A percentile compares a stretch with the other conserved stretches of the same genome.
Evolutionary conservation across 2,797 vertebrate genomes (phyloP).

Genomic region (Fundulus diaphanus): DNA sequence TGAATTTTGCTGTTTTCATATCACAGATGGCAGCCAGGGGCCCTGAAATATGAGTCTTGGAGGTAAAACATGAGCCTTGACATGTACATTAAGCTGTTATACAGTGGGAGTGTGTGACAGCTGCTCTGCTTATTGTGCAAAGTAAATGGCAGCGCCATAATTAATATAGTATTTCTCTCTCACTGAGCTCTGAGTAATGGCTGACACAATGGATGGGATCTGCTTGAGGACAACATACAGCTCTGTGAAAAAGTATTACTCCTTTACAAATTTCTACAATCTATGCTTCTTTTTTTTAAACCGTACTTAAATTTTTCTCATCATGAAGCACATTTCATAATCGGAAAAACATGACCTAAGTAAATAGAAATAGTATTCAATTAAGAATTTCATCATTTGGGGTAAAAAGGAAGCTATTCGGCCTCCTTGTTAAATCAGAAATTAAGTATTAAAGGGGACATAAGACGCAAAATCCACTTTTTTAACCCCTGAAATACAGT

Average conservation of each 20-base stretch:
- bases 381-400: too few species aligned
- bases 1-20: slow-evolving; percentile 23
- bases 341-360: too few species aligned
- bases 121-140: slow-evolving; percentile 32
- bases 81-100: slow-evolving; percentile 26
- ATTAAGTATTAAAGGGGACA: too few species aligned
- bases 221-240: not conserved
- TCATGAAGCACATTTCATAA: too few species aligned
- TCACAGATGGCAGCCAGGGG: slow-evolving; percentile 38
- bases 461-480: too few species aligned
- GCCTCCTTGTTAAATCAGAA: too few species aligned
- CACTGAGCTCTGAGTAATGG: not conserved
- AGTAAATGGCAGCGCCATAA: not conserved
- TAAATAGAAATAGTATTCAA: too few species aligned
- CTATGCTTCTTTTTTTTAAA: not conserved
- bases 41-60: slow-evolving; percentile 51
- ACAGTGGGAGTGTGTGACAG: slow-evolving; percentile 22
- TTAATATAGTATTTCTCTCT: slow-evolving; percentile 7
- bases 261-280: not conserved
- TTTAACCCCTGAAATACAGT: too few species aligned
- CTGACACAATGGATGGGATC: not conserved
- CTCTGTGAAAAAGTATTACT: not conserved
- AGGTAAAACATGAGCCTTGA: slow-evolving; percentile 50
- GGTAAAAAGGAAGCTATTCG: too few species aligned
- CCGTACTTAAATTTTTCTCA: too few species aligned